phyloP scores from a whole-genome alignment of 2,888 invertebrate genomes.

The Euphydryas editha region DNA sequence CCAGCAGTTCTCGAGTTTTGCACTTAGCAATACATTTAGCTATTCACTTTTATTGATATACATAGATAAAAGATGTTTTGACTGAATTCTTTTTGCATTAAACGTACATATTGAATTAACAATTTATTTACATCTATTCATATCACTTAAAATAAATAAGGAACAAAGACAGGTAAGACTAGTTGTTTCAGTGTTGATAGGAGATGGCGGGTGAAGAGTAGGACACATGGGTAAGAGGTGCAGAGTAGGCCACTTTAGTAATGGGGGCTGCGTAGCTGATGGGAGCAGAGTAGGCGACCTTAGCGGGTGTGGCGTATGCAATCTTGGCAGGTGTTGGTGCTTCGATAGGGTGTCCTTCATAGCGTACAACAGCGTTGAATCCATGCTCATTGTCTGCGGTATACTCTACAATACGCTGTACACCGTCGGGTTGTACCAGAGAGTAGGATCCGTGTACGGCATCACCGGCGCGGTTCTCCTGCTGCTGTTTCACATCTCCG shows the following conservation, averaged over 20 bases:
- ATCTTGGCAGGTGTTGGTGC: conserved; percentile 48
- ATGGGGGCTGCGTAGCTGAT: conserved; percentile 58
- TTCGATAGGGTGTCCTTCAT: conserved; percentile 64
- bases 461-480: conserved; percentile 72
- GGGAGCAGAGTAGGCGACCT: conserved; percentile 53
- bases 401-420: conserved; percentile 42
- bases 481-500: conserved; percentile 76
- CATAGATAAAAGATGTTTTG: too few species aligned
- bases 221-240: conserved; percentile 58
- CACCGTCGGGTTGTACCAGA: conserved; percentile 74
- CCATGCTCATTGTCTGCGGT: conserved; percentile 53
- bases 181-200: conserved; percentile 64
- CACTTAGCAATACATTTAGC: too few species aligned
- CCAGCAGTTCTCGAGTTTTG: too few species aligned
- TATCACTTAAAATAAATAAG: conserved; percentile 44
- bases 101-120: conserved; percentile 50
- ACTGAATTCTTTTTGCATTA: too few species aligned
- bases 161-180: conserved; percentile 28
- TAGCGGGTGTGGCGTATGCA: conserved; percentile 52
- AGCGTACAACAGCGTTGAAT: conserved; percentile 74
- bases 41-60: too few species aligned
- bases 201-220: conserved; percentile 69
- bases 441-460: conserved; percentile 76
- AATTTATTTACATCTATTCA: conserved; percentile 51
- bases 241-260: conserved; percentile 52